phyloP scores from a whole-genome alignment of 2,888 invertebrate species.

The Acrobasis suavella region DNA sequence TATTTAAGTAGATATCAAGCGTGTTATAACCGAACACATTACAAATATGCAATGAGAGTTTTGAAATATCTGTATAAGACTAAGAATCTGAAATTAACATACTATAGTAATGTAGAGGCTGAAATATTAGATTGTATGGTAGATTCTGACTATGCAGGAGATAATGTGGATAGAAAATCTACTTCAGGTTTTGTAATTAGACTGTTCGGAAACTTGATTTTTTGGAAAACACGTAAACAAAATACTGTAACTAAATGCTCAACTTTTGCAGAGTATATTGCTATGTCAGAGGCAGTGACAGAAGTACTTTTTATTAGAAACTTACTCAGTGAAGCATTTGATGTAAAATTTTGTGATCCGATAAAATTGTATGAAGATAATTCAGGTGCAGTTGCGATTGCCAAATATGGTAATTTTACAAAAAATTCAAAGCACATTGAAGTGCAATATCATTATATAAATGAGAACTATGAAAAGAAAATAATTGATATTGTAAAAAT shows the following conservation, averaged over 20 bases:
- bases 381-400: constrained; percentile 35
- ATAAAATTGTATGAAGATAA: constrained; percentile 43
- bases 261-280: constrained; percentile 42
- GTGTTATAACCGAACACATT: constrained; percentile 40
- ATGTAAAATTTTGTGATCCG: constrained; percentile 33
- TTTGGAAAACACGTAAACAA: constrained; percentile 50
- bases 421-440: constrained; percentile 36
- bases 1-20: constrained; percentile 50
- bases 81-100: constrained; percentile 33
- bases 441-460: constrained; percentile 33
- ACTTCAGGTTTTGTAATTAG: constrained; percentile 47
- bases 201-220: constrained; percentile 44
- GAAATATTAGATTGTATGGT: constrained; percentile 39
- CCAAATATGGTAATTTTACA: constrained; percentile 27
- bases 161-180: constrained; percentile 28
- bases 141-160: constrained; percentile 37
- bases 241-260: constrained; percentile 39
- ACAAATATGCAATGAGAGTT: constrained; percentile 35
- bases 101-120: constrained; percentile 32
- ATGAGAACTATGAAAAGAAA: constrained; percentile 39
- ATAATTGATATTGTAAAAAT: constrained; percentile 42
- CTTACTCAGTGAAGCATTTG: constrained; percentile 33
- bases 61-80: constrained; percentile 30
- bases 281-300: constrained; percentile 39
- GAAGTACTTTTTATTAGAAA: constrained; percentile 34